Conservation (phyloP, 2,797 vertebrate genomes). For the Pangasius djambal region DNA sequence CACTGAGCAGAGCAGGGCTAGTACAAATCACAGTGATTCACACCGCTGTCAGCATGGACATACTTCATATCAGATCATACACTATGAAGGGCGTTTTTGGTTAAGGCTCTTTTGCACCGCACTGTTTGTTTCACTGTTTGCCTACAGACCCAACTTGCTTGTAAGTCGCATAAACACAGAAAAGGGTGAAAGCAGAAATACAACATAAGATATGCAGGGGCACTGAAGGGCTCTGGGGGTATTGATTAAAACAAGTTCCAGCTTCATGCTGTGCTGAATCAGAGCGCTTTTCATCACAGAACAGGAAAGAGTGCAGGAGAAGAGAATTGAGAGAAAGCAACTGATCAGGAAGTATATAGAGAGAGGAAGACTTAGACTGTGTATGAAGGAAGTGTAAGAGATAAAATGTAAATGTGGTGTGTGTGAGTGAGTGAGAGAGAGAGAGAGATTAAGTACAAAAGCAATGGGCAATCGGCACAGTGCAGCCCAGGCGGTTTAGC, state of each 20-base stretch:
- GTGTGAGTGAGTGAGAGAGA: background rate
- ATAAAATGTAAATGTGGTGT: background rate
- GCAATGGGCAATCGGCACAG: slow-evolving; percentile 18
- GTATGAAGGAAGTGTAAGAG: background rate
- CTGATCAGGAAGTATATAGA: background rate
- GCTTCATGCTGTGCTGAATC: background rate
- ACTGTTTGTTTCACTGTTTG: background rate
- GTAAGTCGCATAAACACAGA: background rate
- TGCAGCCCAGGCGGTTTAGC: background rate
- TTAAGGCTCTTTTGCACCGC: background rate
- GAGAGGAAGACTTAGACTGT: background rate
- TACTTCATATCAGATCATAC: background rate
- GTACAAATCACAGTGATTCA: background rate
- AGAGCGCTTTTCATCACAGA: background rate
- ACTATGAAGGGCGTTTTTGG: background rate
- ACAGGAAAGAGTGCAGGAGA: background rate
- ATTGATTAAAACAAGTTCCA: background rate
- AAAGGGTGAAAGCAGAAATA: background rate
- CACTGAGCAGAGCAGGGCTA: background rate
- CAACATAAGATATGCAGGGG: background rate
- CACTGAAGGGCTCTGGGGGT: background rate
- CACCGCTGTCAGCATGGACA: background rate
- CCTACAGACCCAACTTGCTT: background rate
- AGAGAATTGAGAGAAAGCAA: background rate
- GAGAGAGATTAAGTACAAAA: slow-evolving; percentile 4